Percentiles rank a stretch among this genome's conserved stretches.
These are phyloP conservation scores for Drosophila longiperda DNA, from an alignment of 2,888 invertebrate species.

Conservation along the genomic window DNA sequence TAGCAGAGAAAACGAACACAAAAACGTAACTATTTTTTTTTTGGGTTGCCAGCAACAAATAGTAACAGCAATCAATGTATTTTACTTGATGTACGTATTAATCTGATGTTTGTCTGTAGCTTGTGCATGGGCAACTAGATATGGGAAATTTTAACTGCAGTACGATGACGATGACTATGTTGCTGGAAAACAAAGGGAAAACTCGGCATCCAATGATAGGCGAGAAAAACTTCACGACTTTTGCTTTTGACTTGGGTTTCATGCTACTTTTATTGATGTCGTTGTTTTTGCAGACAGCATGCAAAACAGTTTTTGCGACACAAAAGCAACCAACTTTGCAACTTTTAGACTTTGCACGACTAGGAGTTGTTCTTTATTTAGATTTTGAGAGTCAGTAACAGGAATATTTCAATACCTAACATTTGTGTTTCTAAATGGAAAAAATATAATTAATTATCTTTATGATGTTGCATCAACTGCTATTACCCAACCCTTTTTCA, in stretches of 20 bases:
- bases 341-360: not conserved
- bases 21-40: slow-evolving; percentile 27
- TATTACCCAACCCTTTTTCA: too few species aligned
- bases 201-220: slow-evolving; percentile 28
- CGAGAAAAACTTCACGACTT: slow-evolving; percentile 54
- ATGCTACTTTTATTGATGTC: slow-evolving; percentile 10
- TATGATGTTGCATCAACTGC: not conserved
- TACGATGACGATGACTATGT: slow-evolving; percentile 32
- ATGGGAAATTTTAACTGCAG: slow-evolving; percentile 34
- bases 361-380: not conserved
- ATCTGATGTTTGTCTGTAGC: not conserved
- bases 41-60: slow-evolving; percentile 2
- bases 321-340: not conserved
- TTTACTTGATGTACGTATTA: slow-evolving; percentile 8
- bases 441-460: not conserved
- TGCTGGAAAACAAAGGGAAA: slow-evolving; percentile 18
- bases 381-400: too few species aligned
- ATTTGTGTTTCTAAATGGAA: not conserved
- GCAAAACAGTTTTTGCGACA: slow-evolving; percentile 33
- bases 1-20: slow-evolving; percentile 18
- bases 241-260: slow-evolving; percentile 41
- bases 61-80: slow-evolving; percentile 40
- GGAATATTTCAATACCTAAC: not conserved
- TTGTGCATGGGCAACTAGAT: slow-evolving; percentile 14
- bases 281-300: slow-evolving; percentile 8